Percentiles rank a stretch among this genome's conserved stretches.
Conservation (phyloP, 2,888 invertebrate genomes). For the Entomobrya proxima region DNA sequence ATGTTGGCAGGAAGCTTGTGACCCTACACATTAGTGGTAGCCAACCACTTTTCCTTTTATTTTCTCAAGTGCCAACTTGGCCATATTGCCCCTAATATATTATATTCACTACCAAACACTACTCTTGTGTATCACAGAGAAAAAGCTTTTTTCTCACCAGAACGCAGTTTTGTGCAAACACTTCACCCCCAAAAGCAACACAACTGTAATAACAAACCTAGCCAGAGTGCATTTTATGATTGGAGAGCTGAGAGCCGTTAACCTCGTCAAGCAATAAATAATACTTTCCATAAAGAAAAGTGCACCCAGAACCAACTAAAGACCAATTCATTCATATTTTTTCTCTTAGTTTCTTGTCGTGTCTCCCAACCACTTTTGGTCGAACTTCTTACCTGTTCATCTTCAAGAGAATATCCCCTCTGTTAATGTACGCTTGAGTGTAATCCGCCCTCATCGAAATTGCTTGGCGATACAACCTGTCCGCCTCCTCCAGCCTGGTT, state of each 20-base stretch:
- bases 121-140: too few relatives aligned
- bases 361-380: too few relatives aligned
- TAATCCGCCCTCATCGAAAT: constrained; percentile 98
- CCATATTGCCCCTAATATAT: background rate
- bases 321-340: too few relatives aligned
- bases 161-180: background rate
- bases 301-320: too few relatives aligned
- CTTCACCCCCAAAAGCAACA: background rate
- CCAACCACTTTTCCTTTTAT: background rate
- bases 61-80: background rate
- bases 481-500: constrained; percentile 94
- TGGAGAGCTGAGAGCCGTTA: background rate
- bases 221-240: background rate
- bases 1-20: too few relatives aligned
- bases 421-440: constrained; percentile 96
- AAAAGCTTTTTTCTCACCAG: background rate
- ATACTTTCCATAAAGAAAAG: too few relatives aligned
- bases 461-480: constrained; percentile 94
- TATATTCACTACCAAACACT: background rate
- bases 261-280: background rate
- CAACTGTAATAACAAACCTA: background rate
- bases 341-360: too few relatives aligned
- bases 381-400: constrained; percentile 86
- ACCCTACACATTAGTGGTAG: too few relatives aligned
- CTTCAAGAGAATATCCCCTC: constrained; percentile 96